Evolutionary conservation across 2,888 invertebrate species (phyloP), one percentile per base, ranked within the genome.

Genomic region (Ptychoptera contaminata): DNA sequence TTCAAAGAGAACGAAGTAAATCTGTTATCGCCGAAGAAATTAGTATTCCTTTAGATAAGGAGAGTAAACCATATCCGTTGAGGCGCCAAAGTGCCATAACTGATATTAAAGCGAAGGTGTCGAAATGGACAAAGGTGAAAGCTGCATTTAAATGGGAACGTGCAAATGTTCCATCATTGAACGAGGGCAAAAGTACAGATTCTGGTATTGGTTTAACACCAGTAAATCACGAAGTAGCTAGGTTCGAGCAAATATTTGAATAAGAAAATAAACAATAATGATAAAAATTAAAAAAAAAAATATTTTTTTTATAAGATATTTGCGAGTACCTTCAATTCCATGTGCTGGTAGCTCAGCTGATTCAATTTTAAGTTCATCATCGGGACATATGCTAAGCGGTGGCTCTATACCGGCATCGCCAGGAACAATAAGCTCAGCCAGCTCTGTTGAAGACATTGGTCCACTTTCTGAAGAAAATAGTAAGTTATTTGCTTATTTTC

Each of bases 51-150:
- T 63, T 65, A 0, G 64, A 67, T 10, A 58, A 69, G 32, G 53
- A 49, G 35, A 48, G 55, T 0, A 56, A 58, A 32, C 48, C 57
- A 12, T 44, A 43, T 35, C 43, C 45, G 8, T 31, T 61, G 43
- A 56, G 65, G 2, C 59, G 65, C 3, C 64, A 62, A 49, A 64
- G 63, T 53, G 62, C 62, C 9, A 63, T 61, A 45, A 58, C 57
- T 36, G 64, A 64, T 48, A 30, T 42, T 39, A 40, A 44, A 29
- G 38, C 39, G 10, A 40, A 40, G 40, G 40, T 40, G 0, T 86
- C 87, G 0, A 88, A 88, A 58, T 90, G 88, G 88, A 86, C 85
- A 0, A 79, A 80, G 65, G 88, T 90, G 9, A 90, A 88, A 62
- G 85, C 86, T 39, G 88, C 88, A 11, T 83, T 87, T 55, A 84